Evolutionary conservation across 2,113 vertebrate species (phyloP).

Genomic region (Ceyx melanurus): DNA sequence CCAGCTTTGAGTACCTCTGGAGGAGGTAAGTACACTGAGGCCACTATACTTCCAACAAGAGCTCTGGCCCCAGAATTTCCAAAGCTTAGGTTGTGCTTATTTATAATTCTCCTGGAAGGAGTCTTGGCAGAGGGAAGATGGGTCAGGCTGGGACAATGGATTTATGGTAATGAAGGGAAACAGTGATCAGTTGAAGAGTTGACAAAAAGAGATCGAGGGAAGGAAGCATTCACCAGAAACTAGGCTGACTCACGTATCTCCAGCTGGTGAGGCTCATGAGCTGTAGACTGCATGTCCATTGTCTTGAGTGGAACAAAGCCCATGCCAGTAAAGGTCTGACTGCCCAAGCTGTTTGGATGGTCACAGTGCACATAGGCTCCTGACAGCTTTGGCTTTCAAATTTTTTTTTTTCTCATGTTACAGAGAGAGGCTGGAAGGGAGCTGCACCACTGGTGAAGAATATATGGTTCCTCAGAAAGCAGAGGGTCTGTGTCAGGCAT

Average conservation of each 20-base stretch:
- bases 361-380: not conserved
- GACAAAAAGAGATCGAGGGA: not conserved
- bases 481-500: not conserved
- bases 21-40: not conserved
- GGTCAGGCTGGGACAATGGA: not conserved
- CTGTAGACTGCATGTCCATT: not conserved
- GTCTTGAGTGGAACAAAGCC: not conserved
- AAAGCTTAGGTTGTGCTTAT: not conserved
- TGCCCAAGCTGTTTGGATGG: not conserved
- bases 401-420: not conserved
- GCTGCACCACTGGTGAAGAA: not conserved
- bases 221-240: not conserved
- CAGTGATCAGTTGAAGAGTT: not conserved
- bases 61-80: not conserved
- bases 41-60: not conserved
- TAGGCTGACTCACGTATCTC: not conserved
- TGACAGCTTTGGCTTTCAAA: not conserved
- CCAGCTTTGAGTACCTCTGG: not conserved
- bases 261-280: not conserved
- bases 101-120: not conserved
- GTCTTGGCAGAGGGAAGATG: not conserved
- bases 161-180: not conserved
- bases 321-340: not conserved
- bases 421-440: not conserved
- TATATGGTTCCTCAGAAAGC: not conserved